Conservation (phyloP, 2,888 invertebrate species). For the Steinernema carpocapsae region DNA sequence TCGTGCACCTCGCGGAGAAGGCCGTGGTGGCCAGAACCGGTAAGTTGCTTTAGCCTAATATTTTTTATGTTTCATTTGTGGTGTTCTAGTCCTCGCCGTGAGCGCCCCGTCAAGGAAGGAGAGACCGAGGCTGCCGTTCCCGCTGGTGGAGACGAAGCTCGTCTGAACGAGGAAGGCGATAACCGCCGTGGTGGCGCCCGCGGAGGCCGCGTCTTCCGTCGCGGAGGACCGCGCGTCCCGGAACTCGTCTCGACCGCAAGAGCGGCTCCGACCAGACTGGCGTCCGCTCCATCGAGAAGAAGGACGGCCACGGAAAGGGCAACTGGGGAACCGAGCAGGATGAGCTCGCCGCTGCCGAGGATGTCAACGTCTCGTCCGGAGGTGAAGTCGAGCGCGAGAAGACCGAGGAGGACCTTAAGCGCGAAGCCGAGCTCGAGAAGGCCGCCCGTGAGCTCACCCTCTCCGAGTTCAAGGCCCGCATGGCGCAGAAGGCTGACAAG, state of each 20-base stretch:
- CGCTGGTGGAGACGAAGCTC: conserved; percentile 36
- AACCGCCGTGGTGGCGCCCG: conserved; percentile 50
- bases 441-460: conserved; percentile 65
- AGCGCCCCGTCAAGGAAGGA: conserved; percentile 22
- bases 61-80: not conserved
- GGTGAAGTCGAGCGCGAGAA: conserved; percentile 52
- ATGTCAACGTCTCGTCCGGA: conserved; percentile 37
- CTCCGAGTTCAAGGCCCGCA: conserved; percentile 58
- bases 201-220: conserved; percentile 46
- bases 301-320: conserved; percentile 70
- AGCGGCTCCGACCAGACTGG: conserved; percentile 65
- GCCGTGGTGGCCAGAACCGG: conserved; percentile 36
- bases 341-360: conserved; percentile 59
- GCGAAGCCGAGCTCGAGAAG: conserved; percentile 51
- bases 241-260: conserved; percentile 55
- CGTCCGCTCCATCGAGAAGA: conserved; percentile 59
- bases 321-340: conserved; percentile 67
- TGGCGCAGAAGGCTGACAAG: conserved; percentile 42
- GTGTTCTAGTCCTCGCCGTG: not conserved
- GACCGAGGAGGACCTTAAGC: conserved; percentile 57
- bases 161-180: conserved; percentile 47
- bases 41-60: conserved; percentile 4
- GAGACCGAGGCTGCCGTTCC: not conserved
- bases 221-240: conserved; percentile 47
- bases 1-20: conserved; percentile 36